These are phyloP conservation scores for Perizoma flavofasciatum DNA, from an alignment of 2,888 invertebrate genomes.

Conservation along the genomic window DNA sequence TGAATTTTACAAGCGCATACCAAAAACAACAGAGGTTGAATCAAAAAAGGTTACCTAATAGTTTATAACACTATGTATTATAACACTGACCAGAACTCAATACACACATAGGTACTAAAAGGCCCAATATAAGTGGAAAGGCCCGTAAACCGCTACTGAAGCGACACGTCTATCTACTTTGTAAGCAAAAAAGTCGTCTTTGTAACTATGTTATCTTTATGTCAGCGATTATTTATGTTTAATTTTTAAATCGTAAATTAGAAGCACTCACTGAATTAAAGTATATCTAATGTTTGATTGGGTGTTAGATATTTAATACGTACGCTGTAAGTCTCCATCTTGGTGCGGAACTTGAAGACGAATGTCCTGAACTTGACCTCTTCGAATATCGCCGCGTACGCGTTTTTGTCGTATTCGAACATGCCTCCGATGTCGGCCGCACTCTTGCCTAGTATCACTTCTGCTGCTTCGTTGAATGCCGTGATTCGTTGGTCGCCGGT, in stretches of 20 bases:
- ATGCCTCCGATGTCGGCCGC: constrained; percentile 92
- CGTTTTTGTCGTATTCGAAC: constrained; percentile 86
- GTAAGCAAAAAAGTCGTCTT: constrained; percentile 36
- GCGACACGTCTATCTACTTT: constrained; percentile 38
- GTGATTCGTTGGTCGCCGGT: constrained; percentile 96
- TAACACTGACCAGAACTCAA: constrained; percentile 17
- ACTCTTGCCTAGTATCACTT: constrained; percentile 87
- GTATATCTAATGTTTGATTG: too few species aligned
- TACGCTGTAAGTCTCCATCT: constrained; percentile 96
- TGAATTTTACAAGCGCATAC: too few species aligned
- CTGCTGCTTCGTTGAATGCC: constrained; percentile 93
- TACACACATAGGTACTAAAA: constrained; percentile 3
- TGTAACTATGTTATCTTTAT: constrained; percentile 34
- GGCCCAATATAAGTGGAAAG: constrained; percentile 33
- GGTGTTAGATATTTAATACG: constrained; percentile 55
- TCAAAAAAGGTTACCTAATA: too few species aligned
- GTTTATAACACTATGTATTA: too few species aligned
- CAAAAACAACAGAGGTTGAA: too few species aligned
- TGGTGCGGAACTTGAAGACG: constrained; percentile 93
- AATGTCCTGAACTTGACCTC: constrained; percentile 91
- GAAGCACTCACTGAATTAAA: too few species aligned
- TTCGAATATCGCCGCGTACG: constrained; percentile 87
- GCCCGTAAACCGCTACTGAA: constrained; percentile 35
- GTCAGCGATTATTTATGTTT: constrained; percentile 16
- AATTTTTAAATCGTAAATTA: too few species aligned